Base-by-base conservation (phyloP, 92 coral and sea anemone genomes). In the Zoanthus solanderi region DNA sequence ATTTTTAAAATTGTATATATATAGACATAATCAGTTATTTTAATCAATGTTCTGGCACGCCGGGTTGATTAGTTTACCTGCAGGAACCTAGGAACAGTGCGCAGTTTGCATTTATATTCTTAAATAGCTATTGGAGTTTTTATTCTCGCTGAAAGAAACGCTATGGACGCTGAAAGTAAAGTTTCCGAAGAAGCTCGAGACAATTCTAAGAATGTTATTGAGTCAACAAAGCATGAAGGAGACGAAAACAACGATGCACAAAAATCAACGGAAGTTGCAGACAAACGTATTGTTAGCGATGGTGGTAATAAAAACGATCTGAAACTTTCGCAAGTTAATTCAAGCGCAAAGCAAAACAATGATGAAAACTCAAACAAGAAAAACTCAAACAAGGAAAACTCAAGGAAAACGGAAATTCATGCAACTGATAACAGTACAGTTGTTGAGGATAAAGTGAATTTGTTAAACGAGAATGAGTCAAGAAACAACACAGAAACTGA, bases 1-100 rank as follows among this genome's bases (percentile, higher is more conserved):
- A 16, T 0, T 63, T 18, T 4, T 2, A 17, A 63, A 63, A 7
- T 5, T 17, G 15, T 60, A 2, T 10, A 54, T 1, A 15, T 16
- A 63, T 16, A 63, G 6, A 17, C 69, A 0, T 17, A n/a, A 63
- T 63, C 30, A 32, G 5, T 69, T 69, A 13, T 69, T 4, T 30
- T 29, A 32, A 6, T 2, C 8, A 31, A 69, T 69, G 45, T 9
- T 69, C 30, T 69, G 12, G 16, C 46, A 30, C 14, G 4, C 14
- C 7, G 15, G 15, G 42, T 67, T 67, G n/a, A 30, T 7, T 30
- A 7, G 31, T 10, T 10, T 44, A 69, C 75, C 75, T 69, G 75
- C 45, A 69, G 75, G 7, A 69, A 69, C 75, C 75, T 69, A 29
- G 37, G 82, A 77, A 77, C 82, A 6, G 37, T 4, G 31, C 60